Evolutionary conservation across 2,888 invertebrate genomes (phyloP), one percentile per base, ranked within the genome.

Genomic region (Drosophila kanekoi): DNA sequence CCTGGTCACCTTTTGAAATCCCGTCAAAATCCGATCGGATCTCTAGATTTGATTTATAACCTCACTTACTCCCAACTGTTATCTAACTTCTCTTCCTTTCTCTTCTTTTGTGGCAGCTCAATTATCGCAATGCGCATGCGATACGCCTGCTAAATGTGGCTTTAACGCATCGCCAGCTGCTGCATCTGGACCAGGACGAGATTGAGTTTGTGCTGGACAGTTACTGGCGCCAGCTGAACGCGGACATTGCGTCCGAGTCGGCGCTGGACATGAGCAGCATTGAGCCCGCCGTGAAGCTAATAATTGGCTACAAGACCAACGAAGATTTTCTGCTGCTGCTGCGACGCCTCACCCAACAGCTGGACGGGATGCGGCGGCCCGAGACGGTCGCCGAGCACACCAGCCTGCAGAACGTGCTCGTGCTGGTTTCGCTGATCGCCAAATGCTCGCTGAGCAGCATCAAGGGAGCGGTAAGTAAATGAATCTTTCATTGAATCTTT

Each of bases 161-260:
- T 0, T 64, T 92, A 0, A 82, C 79, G 20, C 71, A 91, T 70
- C 88, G 90, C 0, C 75, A 78, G 41, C 66, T 76, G 13, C 63
- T 92, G 52, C 90, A 91, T 52, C 81, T 92, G 35, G 92, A 91
- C 48, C 88, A 84, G 53, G 92, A 91, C 49, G 92, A 92, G 74
- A 90, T 92, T 32, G 89, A 92, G 53, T 89, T 91, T 53, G 90
- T 92, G 4, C 63, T 92, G 5, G 86, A 87, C 23, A 81, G 89
- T 41, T 92, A 91, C 69, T 92, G 92, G 92, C 74, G 79, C 2
- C 90, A 92, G 56, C 41, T 92, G 18, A 87, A 90, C 44, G 74
- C 74, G 2, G 89, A 91, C 47, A 75, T 91, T 35, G 77, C 75
- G 18, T 32, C 56, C 1, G 45, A 57, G 5, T 35, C 51, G 1